Percentiles rank a stretch among this genome's conserved stretches.
Evolutionary conservation across 2,797 vertebrate genomes (phyloP).

Genomic region (Mormyrops boulengeri): DNA sequence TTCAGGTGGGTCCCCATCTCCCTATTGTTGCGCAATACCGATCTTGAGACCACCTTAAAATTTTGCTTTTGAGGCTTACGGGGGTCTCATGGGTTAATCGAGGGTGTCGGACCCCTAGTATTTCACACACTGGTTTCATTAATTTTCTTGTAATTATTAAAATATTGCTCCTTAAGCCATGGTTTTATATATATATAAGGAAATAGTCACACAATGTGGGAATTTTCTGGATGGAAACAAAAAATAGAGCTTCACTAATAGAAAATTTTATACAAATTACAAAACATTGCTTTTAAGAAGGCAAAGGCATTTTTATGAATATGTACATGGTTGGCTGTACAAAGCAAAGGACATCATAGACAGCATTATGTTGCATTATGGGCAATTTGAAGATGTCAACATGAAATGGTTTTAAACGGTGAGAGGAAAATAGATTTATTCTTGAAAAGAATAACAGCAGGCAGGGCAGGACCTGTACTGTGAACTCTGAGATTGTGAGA

Average conservation of each 20-base stretch:
- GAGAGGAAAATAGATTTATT: not conserved
- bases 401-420: not conserved
- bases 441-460: not conserved
- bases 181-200: not conserved
- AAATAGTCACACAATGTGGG: not conserved
- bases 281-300: not conserved
- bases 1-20: no score
- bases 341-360: not conserved
- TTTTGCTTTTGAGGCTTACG: no score
- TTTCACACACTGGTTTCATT: no score
- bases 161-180: not conserved
- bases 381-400: not conserved
- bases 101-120: no score
- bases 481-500: not conserved
- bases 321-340: not conserved
- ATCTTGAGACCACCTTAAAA: no score
- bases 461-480: not conserved
- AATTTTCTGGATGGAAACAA: not conserved
- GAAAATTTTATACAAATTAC: not conserved
- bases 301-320: not conserved
- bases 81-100: no score
- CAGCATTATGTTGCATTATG: not conserved
- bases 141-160: not conserved
- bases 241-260: not conserved
- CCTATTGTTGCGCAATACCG: no score